Evolutionary conservation across 37 sponge, comb jelly and placozoan species (phyloP).

Genomic region (Diacarnus erythraeanus): DNA sequence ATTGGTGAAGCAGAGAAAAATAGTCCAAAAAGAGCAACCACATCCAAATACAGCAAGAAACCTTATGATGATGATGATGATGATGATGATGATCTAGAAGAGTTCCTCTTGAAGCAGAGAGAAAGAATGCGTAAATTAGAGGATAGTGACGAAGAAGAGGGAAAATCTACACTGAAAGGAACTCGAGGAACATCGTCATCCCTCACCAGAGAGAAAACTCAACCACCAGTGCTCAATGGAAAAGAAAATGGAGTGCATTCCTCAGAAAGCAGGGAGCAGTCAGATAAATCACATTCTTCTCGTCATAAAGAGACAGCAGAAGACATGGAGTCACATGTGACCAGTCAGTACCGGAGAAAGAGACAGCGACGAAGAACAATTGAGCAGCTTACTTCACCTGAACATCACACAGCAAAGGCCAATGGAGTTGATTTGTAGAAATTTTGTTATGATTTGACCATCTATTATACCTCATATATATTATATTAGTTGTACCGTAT

Average conservation of each 20-base stretch:
- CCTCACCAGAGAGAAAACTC: neutral
- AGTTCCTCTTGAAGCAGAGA: slow-evolving; percentile 19
- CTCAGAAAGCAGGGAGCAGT: neutral
- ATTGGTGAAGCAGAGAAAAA: no score
- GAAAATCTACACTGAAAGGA: neutral
- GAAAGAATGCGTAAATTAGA: slow-evolving; percentile 2
- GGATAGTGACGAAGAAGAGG: neutral
- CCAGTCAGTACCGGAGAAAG: slow-evolving; percentile 1
- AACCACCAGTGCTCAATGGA: neutral
- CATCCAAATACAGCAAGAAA: no score
- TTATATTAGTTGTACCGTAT: neutral
- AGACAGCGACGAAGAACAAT: slow-evolving; percentile 21
- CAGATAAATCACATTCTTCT: neutral
- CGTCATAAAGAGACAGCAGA: neutral
- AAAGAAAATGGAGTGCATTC: slow-evolving; percentile 2
- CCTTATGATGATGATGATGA: slow-evolving; percentile 16
- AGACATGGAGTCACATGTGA: neutral
- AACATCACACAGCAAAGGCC: neutral
- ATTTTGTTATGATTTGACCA: neutral
- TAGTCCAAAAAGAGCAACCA: no score
- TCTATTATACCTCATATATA: neutral
- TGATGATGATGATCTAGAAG: slow-evolving; percentile 36
- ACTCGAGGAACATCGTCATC: neutral
- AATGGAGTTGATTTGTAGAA: slow-evolving; percentile 1
- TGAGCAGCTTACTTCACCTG: slow-evolving; percentile 24